phyloP scores from a whole-genome alignment of 2,888 invertebrate species.

The Drosophila seclusa region DNA sequence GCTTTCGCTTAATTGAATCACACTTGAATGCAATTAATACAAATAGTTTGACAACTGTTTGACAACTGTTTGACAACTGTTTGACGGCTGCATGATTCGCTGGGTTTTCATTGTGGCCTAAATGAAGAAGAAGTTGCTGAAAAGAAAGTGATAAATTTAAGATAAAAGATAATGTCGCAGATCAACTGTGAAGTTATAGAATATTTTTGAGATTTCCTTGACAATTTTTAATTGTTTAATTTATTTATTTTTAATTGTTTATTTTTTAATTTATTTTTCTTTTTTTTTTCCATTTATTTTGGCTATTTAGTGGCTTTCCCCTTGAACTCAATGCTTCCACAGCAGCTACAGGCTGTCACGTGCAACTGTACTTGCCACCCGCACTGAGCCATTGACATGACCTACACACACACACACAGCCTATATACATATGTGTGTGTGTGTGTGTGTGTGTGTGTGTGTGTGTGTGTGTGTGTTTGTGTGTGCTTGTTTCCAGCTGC shows the following conservation, averaged over 20 bases:
- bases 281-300: not conserved
- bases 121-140: rapidly evolving
- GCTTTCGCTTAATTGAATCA: slow-evolving; percentile 1
- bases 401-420: slow-evolving; percentile 46
- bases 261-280: too few species aligned
- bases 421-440: not conserved
- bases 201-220: rapidly evolving
- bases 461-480: not conserved
- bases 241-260: too few species aligned
- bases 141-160: not conserved
- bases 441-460: not conserved
- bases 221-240: not conserved
- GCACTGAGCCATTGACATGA: slow-evolving; percentile 30
- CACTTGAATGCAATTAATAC: not conserved
- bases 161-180: not conserved
- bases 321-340: not conserved
- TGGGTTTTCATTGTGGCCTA: not conserved
- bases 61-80: slow-evolving; percentile 6
- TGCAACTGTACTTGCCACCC: slow-evolving; percentile 36
- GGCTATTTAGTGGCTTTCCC: not conserved
- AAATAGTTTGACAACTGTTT: slow-evolving; percentile 9
- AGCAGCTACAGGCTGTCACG: slow-evolving; percentile 37
- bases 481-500: slow-evolving; percentile 38
- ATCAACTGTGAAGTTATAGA: not conserved
- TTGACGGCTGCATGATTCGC: not conserved